Conservation (phyloP, 2,888 invertebrate genomes). For the Ichneumon xanthorius region DNA sequence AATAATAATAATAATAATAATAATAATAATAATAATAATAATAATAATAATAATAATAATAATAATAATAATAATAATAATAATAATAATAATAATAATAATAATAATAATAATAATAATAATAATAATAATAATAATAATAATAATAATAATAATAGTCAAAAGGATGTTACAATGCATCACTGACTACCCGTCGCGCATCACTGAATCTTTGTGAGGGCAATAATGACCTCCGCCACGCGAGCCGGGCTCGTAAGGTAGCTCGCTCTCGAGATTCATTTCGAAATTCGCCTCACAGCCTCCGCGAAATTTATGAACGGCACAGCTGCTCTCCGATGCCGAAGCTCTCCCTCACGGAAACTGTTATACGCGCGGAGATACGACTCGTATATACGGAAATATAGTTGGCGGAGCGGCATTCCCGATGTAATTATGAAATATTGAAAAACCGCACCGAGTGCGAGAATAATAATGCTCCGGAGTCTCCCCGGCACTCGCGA, state of each 20-base stretch:
- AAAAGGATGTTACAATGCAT: no score
- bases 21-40: no score
- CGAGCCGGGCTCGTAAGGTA: constrained; percentile 8
- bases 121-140: no score
- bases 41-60: no score
- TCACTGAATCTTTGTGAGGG: constrained; percentile 37
- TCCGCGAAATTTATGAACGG: constrained; percentile 52
- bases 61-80: neutral
- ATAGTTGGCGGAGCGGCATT: neutral
- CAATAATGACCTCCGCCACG: constrained; percentile 45
- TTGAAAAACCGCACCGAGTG: constrained; percentile 33
- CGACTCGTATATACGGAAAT: constrained; percentile 2
- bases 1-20: neutral
- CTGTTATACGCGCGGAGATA: neutral
- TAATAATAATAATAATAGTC: no score
- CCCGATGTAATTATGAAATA: constrained; percentile 44
- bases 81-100: no score
- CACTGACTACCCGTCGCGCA: neutral
- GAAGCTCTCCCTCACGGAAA: constrained; percentile 15
- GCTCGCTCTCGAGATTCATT: constrained; percentile 48
- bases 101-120: no score
- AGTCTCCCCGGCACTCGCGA: neutral
- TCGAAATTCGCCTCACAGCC: constrained; percentile 40
- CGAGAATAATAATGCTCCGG: constrained; percentile 31
- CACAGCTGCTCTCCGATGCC: constrained; percentile 48